A percentile compares a stretch with the other conserved stretches of the same genome.
Conservation (phyloP, 2,888 invertebrate genomes). For the Phaonia tiefii region DNA sequence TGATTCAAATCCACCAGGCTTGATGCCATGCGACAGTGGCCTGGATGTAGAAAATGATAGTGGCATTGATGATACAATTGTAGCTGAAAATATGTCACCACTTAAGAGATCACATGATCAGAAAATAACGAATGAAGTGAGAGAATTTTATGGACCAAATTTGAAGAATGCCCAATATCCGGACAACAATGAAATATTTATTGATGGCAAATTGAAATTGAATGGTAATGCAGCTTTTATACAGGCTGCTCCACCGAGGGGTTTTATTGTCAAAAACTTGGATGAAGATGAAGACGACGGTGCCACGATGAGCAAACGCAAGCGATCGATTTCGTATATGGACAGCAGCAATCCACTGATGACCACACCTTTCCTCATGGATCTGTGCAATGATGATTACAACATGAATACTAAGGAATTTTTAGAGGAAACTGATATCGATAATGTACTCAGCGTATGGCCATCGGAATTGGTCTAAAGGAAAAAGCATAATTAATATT, state of each 20-base stretch:
- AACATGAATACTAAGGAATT: slow-evolving; percentile 74
- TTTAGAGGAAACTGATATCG: slow-evolving; percentile 74
- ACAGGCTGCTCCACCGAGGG: background rate
- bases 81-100: slow-evolving; percentile 66
- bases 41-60: slow-evolving; percentile 77
- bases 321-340: slow-evolving; percentile 74
- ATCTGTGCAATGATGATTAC: slow-evolving; percentile 78
- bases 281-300: slow-evolving; percentile 37
- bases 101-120: slow-evolving; percentile 59
- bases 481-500: slow-evolving; percentile 21
- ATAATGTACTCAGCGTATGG: slow-evolving; percentile 75
- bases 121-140: slow-evolving; percentile 33
- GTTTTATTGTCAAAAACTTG: slow-evolving; percentile 2
- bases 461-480: slow-evolving; percentile 70
- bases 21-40: slow-evolving; percentile 71
- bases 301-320: slow-evolving; percentile 66
- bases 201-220: background rate
- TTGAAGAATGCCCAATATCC: too few relatives aligned
- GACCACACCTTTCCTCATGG: slow-evolving; percentile 74
- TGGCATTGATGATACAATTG: slow-evolving; percentile 75
- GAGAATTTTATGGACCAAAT: slow-evolving; percentile 16
- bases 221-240: background rate
- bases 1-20: slow-evolving; percentile 73
- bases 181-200: background rate
- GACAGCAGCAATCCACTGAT: slow-evolving; percentile 76